These are phyloP conservation scores for Panopea generosa DNA, from an alignment of 2,888 invertebrate species.

Conservation along the genomic window DNA sequence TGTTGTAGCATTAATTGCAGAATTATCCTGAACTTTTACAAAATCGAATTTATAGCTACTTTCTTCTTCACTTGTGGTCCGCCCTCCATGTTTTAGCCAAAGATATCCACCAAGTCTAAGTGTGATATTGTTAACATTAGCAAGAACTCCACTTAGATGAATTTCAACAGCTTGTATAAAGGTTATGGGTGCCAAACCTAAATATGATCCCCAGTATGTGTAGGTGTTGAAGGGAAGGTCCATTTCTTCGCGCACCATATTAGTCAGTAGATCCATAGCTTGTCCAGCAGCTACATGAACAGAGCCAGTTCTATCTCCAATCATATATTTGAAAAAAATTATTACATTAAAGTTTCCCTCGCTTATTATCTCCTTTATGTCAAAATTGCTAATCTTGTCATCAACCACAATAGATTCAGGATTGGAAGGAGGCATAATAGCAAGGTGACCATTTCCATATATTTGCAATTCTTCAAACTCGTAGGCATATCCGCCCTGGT, in stretches of 20 bases:
- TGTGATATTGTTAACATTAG: slow-evolving; percentile 73
- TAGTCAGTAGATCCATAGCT: slow-evolving; percentile 67
- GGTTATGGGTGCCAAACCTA: slow-evolving; percentile 75
- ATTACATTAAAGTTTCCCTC: slow-evolving; percentile 61
- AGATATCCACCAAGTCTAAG: slow-evolving; percentile 75
- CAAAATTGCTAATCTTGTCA: slow-evolving; percentile 43
- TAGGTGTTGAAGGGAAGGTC: slow-evolving; percentile 77
- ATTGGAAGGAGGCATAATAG: slow-evolving; percentile 66
- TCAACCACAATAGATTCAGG: slow-evolving; percentile 44
- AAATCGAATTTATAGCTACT: slow-evolving; percentile 70
- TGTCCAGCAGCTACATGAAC: slow-evolving; percentile 72
- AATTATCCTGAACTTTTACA: slow-evolving; percentile 73
- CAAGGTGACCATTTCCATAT: slow-evolving; percentile 76
- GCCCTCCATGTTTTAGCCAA: slow-evolving; percentile 77
- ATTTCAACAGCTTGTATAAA: slow-evolving; percentile 76
- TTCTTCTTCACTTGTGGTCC: slow-evolving; percentile 54
- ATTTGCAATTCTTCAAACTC: slow-evolving; percentile 78
- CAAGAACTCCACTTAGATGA: slow-evolving; percentile 71
- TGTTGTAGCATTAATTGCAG: slow-evolving; percentile 69
- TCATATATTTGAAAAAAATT: slow-evolving; percentile 78
- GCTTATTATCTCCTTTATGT: slow-evolving; percentile 32
- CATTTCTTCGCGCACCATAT: slow-evolving; percentile 68
- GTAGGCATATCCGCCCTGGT: slow-evolving; percentile 52
- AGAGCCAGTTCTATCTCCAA: slow-evolving; percentile 76
- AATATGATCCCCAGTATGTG: slow-evolving; percentile 70